These are phyloP conservation scores for Machimus atricapillus DNA, from an alignment of 2,888 invertebrate genomes.

Conservation along the genomic window DNA sequence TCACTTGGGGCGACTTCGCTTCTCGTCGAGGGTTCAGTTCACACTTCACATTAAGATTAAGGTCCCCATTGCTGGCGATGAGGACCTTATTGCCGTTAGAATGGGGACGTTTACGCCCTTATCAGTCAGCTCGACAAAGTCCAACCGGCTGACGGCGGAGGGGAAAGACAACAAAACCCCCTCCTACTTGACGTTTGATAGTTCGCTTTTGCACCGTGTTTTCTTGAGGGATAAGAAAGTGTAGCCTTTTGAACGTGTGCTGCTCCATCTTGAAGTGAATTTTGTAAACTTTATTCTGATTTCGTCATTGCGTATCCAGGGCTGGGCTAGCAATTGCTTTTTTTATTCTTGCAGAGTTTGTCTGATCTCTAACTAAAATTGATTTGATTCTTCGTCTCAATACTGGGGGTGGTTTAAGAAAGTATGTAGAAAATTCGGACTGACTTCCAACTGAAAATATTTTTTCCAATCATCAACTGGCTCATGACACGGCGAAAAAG, in stretches of 20 bases:
- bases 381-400: too few species aligned
- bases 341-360: neutral
- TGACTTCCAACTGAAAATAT: too few species aligned
- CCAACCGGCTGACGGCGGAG: neutral
- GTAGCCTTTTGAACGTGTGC: neutral
- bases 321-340: neutral
- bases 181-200: neutral
- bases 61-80: conserved; percentile 24
- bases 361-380: too few species aligned
- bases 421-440: too few species aligned
- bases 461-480: too few species aligned
- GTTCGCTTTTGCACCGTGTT: neutral
- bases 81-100: conserved; percentile 2
- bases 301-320: neutral
- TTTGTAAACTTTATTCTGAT: neutral
- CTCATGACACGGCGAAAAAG: too few species aligned
- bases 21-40: neutral
- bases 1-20: neutral
- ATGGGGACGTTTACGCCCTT: conserved; percentile 13
- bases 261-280: neutral
- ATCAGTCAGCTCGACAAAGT: neutral
- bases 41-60: conserved; percentile 9
- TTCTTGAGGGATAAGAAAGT: neutral
- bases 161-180: neutral
- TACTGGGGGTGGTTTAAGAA: too few species aligned